Percentiles rank a stretch among this genome's conserved stretches.
Evolutionary conservation across 2,797 vertebrate species (phyloP).

Genomic region (Glyptemys insculpta): DNA sequence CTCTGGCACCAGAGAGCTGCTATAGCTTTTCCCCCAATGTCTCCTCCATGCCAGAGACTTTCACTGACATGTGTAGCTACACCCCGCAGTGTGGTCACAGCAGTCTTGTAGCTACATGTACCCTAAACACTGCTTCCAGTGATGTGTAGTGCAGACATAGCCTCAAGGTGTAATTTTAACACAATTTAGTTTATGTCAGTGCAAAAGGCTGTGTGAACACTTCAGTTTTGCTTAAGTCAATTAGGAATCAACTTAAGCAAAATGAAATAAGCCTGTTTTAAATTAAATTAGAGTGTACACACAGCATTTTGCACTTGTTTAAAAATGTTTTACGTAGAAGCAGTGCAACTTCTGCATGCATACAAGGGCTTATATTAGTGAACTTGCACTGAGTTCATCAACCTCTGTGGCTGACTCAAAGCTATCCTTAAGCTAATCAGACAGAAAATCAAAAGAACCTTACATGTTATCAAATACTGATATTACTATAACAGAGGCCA

Average conservation of each 20-base stretch:
- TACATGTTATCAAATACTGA: neutral
- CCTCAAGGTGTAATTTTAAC: neutral
- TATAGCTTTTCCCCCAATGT: neutral
- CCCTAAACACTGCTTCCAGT: neutral
- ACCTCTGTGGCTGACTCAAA: neutral
- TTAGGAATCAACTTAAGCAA: neutral
- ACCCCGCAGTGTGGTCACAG: neutral
- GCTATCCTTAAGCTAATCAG: neutral
- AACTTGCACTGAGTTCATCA: neutral
- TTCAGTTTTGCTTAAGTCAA: neutral
- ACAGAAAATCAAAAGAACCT: neutral
- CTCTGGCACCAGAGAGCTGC: neutral
- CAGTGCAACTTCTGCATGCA: neutral
- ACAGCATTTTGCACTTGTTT: neutral
- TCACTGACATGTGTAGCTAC: neutral
- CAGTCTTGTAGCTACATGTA: neutral
- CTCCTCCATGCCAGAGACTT: neutral
- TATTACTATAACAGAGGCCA: neutral
- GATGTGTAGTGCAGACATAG: neutral
- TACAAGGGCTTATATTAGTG: neutral
- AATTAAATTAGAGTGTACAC: neutral
- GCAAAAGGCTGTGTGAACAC: neutral
- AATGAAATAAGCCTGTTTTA: neutral
- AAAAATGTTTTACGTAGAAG: neutral
- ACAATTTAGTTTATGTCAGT: neutral